Evolutionary conservation across 30 jellyfish, hydroid and myxozoan species (phyloP).

Genomic region (Pseudorhiza aurosa): DNA sequence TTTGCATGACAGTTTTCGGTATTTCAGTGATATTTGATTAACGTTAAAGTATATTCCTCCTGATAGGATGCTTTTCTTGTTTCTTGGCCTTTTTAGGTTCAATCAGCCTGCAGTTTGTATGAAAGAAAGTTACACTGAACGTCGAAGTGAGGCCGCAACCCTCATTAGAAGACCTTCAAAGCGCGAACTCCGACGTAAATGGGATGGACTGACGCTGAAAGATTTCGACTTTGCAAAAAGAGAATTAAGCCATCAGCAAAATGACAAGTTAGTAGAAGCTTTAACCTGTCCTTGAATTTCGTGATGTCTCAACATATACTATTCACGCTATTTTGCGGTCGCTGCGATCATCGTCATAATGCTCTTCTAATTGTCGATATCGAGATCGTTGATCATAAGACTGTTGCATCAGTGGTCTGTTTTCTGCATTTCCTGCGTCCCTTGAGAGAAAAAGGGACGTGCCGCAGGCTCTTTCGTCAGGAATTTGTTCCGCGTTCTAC

Average conservation of each 20-base stretch:
- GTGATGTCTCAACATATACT: neutral
- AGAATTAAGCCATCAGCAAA: conserved; percentile 76
- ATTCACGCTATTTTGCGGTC: too few relatives aligned
- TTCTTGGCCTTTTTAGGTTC: neutral
- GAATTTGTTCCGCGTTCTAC: too few relatives aligned
- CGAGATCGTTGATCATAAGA: too few relatives aligned
- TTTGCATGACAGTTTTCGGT: too few relatives aligned
- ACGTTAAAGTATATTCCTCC: too few relatives aligned
- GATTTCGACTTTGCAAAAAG: conserved; percentile 85
- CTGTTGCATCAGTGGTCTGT: too few relatives aligned
- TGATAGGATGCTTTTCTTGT: neutral
- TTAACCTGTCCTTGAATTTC: neutral
- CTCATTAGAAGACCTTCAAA: conserved; percentile 52
- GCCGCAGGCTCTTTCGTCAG: too few relatives aligned
- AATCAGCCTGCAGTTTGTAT: conserved; percentile 12
- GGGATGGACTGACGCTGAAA: conserved; percentile 63
- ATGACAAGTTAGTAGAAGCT: conserved; percentile 62
- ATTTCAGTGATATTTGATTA: too few relatives aligned
- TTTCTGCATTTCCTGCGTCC: too few relatives aligned
- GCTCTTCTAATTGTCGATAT: too few relatives aligned
- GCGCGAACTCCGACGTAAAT: conserved; percentile 32
- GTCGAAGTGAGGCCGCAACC: neutral
- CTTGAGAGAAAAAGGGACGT: too few relatives aligned
- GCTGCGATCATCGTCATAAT: too few relatives aligned
- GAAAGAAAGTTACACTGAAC: neutral